Conservation (phyloP, 37 sponge, comb jelly and placozoan genomes). For the Ephydatia muelleri region DNA sequence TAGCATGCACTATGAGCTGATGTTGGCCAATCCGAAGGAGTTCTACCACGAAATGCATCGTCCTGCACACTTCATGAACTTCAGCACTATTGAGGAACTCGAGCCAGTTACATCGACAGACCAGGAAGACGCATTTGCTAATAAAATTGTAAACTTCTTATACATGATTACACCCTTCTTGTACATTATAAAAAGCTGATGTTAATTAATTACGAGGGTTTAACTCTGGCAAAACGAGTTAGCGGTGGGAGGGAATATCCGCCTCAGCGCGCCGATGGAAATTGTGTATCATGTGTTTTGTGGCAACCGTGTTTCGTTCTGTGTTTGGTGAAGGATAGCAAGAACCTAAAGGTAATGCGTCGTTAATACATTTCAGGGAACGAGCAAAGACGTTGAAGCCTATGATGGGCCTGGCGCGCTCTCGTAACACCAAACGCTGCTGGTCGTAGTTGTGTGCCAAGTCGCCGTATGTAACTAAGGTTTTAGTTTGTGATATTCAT, state of each 20-base stretch:
- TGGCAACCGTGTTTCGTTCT: background rate
- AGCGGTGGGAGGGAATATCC: conserved; percentile 12
- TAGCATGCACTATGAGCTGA: conserved; percentile 95
- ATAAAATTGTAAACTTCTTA: background rate
- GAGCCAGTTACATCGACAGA: conserved; percentile 71
- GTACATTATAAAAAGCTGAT: background rate
- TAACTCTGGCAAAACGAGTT: background rate
- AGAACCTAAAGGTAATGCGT: background rate
- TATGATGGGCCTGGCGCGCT: background rate
- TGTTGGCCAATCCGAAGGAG: conserved; percentile 97
- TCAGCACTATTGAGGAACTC: conserved; percentile 73
- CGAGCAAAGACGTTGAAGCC: background rate
- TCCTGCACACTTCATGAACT: conserved; percentile 96
- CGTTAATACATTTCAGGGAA: background rate
- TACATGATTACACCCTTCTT: background rate
- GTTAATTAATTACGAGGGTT: background rate
- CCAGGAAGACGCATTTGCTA: conserved; percentile 87
- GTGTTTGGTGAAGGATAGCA: background rate
- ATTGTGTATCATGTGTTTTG: background rate
- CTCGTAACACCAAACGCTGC: background rate
- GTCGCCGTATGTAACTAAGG: background rate
- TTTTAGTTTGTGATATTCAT: background rate
- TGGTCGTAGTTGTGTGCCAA: background rate
- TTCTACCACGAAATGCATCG: conserved; percentile 98
- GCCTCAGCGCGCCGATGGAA: conserved; percentile 14